Evolutionary conservation across 2,888 invertebrate species (phyloP).

Genomic region (Euclidia mi): DNA sequence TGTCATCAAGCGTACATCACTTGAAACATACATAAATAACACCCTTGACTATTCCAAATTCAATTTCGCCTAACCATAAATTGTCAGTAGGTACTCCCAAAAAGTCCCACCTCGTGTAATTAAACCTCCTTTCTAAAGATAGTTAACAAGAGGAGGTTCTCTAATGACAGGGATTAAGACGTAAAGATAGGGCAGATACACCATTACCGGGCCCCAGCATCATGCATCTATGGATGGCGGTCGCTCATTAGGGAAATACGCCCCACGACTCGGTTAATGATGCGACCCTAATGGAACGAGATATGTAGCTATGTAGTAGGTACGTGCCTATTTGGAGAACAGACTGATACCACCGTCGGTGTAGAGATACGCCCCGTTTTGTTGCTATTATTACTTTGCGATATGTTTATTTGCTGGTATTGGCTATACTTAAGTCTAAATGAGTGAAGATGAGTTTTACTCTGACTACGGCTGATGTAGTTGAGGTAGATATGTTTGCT

Average conservation of each 20-base stretch:
- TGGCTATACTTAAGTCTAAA: too few species aligned
- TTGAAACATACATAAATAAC: background rate
- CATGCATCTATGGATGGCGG: slow-evolving; percentile 78
- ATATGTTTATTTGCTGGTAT: too few species aligned
- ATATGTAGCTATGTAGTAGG: slow-evolving; percentile 11
- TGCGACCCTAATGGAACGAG: slow-evolving; percentile 61
- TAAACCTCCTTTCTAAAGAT: slow-evolving; percentile 48
- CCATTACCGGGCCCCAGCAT: slow-evolving; percentile 70
- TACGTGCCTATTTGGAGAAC: slow-evolving; percentile 18
- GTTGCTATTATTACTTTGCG: too few species aligned
- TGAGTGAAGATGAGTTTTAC: too few species aligned
- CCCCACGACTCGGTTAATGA: slow-evolving; percentile 66
- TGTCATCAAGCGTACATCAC: too few species aligned
- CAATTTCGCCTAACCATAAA: slow-evolving; percentile 9
- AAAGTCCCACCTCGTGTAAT: slow-evolving; percentile 33
- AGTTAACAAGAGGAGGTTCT: slow-evolving; percentile 57
- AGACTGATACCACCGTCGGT: too few species aligned
- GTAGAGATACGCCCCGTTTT: too few species aligned
- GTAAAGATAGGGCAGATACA: slow-evolving; percentile 77
- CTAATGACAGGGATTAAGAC: slow-evolving; percentile 84
- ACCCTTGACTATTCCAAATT: slow-evolving; percentile 14
- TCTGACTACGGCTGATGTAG: too few species aligned
- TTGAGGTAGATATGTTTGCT: too few species aligned
- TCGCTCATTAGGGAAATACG: slow-evolving; percentile 75
- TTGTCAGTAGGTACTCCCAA: slow-evolving; percentile 6